These are phyloP conservation scores for Aplysina aerophoba DNA, from an alignment of 37 sponge, comb jelly and placozoan genomes.

Conservation along the genomic window DNA sequence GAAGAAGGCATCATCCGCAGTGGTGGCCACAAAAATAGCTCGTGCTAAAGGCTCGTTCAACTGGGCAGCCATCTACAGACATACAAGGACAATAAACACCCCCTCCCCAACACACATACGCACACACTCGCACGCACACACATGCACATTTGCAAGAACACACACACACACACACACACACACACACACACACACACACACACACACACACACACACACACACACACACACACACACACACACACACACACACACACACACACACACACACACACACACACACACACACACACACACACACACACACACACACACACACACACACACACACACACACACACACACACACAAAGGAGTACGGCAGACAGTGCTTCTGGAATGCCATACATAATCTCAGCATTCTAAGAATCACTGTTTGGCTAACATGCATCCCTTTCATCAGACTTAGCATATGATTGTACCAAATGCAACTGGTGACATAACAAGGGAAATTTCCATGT, in stretches of 20 bases:
- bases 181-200: constrained; percentile 30
- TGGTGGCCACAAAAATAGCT: neutral
- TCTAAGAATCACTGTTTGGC: no score
- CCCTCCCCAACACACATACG: no score
- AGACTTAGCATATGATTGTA: no score
- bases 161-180: constrained; percentile 3
- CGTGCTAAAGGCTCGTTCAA: neutral
- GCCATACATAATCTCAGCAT: no score
- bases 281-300: constrained; percentile 33
- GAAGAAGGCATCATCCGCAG: constrained; percentile 88
- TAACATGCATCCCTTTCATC: no score
- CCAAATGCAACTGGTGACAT: no score
- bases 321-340: constrained; percentile 11
- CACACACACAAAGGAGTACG: no score
- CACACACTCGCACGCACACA: neutral
- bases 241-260: constrained; percentile 32
- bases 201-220: constrained; percentile 30
- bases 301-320: constrained; percentile 33
- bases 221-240: constrained; percentile 27
- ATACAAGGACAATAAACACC: neutral
- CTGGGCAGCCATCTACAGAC: constrained; percentile 9
- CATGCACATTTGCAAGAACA: neutral
- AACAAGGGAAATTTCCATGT: no score
- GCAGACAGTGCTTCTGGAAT: no score
- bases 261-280: constrained; percentile 36